Evolutionary conservation across 2,888 invertebrate genomes (phyloP), one percentile per base, ranked within the genome.

Genomic region (Protonemura montana): DNA sequence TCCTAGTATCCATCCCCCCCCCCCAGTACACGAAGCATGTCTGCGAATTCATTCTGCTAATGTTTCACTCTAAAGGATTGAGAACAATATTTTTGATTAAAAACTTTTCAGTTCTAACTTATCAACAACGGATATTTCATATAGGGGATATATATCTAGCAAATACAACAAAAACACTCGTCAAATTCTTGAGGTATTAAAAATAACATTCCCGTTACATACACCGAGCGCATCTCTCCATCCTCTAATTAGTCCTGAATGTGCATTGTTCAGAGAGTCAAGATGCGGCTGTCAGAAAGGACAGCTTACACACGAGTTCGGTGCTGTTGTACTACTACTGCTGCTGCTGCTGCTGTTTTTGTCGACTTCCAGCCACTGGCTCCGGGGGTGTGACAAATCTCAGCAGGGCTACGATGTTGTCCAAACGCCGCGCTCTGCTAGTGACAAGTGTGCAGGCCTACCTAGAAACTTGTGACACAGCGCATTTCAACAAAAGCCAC

Each of bases 281-380:
- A 78, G 78, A 26, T 78, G 78, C 28, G 78, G 10, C 78, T 78
- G 78, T 78, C 78, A 78, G 59, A 7, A 2, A 21, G 59, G 59
- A 85, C 35, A 78, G 35, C 82, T 29, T 30, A 25, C 25, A 82
- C 35, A 82, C n/a, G n/a, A n/a, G n/a, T n/a, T n/a, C n/a, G 21
- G 29, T 82, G 29, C 35, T 28, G 25, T 85, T 29, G 28, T 28
- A 0, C 28, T 25, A 29, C 27, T 27, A n/a, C 26, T 25, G 26
- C 42, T 59, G 84, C 84, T 27, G 76, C 13, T 76, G 28, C 76
- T n/a, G 85, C 85, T 27, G 41, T 78, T 85, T 85, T 78, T 85
- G 78, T 41, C 35, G 78, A 27, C 78, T 78, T 78, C 28, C 78
- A 27, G 78, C n/a, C 78, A 27, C n/a, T 78, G 78, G 28, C 0